Base-by-base conservation (phyloP, 2,113 vertebrate genomes). In the Microcebus ravelobensis region DNA sequence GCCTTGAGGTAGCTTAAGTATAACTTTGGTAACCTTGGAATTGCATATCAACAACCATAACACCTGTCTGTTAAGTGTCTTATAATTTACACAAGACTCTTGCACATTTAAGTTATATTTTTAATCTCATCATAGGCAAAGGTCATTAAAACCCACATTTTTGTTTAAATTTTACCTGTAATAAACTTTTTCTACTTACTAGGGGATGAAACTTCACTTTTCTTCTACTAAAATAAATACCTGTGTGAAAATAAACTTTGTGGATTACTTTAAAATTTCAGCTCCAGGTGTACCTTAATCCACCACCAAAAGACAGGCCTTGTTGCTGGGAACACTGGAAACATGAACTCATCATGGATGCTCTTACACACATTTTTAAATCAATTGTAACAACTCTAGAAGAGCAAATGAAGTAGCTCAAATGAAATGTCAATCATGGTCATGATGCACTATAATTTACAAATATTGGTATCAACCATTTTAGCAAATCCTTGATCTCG, bases 101-200 rank as follows among this genome's bases (percentile, higher is more conserved):
- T 81, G 10, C 5, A 84, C 29, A 76, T n/a, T 74, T 50, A 90
- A 55, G 52, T 61, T n/a, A 57, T 34, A 71, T 29, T 73, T 83
- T 65, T 15, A 34, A 34, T 31, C 23, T 87, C 36, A 55, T 61
- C 39, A 48, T 0, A 61, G 27, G 23, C 21, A 92, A 48, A 92
- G 39, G n/a, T 63, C 81, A 87, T 45, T 13, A 36, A 27, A 96
- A 68, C 31, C 25, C 77, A 68, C 4, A 17, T 83, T 68, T 82
- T 94, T 7, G 91, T 63, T 87, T 79, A 90, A 50, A 83, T 90
- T 91, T 92, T 52, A 34, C n/a, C 57, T 68, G 27, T 39, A 87
- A 87, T 77, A 45, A 48, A 88, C 27, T 23, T 68, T 84, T 67
- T n/a, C 45, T 79, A 36, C 68, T 17, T 57, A 84, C 2, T n/a